Conservation (phyloP, 2,797 vertebrate species). For the Chloroceryle inda region DNA sequence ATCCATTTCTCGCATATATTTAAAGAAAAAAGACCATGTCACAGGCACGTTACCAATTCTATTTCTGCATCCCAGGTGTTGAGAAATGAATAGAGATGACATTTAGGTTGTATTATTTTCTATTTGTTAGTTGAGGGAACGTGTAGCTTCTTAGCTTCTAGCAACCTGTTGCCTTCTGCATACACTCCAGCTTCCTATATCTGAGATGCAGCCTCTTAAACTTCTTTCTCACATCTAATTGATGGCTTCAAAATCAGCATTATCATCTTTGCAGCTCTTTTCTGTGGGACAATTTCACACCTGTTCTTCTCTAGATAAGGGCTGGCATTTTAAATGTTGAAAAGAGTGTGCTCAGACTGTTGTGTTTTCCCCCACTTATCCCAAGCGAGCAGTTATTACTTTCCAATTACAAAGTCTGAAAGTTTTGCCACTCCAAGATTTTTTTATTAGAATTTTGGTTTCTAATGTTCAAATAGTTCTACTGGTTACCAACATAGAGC, state of each 20-base stretch:
- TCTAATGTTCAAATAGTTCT: conserved; percentile 41
- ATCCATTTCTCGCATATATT: conserved; percentile 47
- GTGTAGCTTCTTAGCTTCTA: conserved; percentile 39
- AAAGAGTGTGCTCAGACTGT: conserved; percentile 50
- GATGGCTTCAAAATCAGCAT: conserved; percentile 47
- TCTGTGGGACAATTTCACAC: conserved; percentile 41
- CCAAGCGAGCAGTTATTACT: conserved; percentile 34
- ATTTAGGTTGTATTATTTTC: conserved; percentile 1
- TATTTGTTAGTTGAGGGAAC: conserved; percentile 2
- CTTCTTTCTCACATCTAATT: conserved; percentile 51
- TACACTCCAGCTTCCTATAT: not conserved
- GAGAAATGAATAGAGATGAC: conserved; percentile 50
- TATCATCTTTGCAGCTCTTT: conserved; percentile 27
- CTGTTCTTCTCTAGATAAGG: conserved; percentile 48
- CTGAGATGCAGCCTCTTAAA: conserved; percentile 44
- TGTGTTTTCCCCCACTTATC: not conserved
- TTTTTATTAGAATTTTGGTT: conserved; percentile 47
- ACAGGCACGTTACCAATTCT: conserved; percentile 75
- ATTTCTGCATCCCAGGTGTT: conserved; percentile 60
- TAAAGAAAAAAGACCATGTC: conserved; percentile 67
- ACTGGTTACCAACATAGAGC: conserved; percentile 29
- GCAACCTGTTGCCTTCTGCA: conserved; percentile 50
- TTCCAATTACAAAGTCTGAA: conserved; percentile 54
- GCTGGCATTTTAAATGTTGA: conserved; percentile 19
- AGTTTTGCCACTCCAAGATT: conserved; percentile 33